These are phyloP conservation scores for Clarias platycephalus DNA, from an alignment of 2,797 vertebrate species.

Conservation along the genomic window DNA sequence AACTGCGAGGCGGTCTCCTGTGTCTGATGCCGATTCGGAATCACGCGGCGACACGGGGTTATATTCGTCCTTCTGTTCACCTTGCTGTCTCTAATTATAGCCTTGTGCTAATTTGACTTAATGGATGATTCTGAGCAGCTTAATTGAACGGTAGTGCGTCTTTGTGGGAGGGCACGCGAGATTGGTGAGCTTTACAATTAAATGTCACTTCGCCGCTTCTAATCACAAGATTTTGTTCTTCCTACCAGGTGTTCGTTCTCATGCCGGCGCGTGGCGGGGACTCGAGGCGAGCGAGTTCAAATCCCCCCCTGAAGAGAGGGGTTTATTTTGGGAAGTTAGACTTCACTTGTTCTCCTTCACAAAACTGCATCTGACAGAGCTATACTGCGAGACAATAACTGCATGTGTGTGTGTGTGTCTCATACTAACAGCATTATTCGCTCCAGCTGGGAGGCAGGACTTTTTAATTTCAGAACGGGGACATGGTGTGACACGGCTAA, in stretches of 20 bases:
- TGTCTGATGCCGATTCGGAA: background rate
- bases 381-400: background rate
- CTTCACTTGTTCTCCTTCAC: conserved; percentile 11
- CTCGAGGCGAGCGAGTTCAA: background rate
- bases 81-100: conserved; percentile 38
- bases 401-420: background rate
- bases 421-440: background rate
- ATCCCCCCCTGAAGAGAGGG: background rate
- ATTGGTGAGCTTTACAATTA: conserved; percentile 35
- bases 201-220: conserved; percentile 26
- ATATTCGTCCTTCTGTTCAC: conserved; percentile 9
- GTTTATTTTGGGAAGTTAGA: conserved; percentile 18
- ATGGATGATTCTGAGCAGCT: conserved; percentile 38
- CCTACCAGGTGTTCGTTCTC: conserved; percentile 15
- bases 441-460: background rate
- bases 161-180: background rate
- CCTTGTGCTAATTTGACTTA: conserved; percentile 32
- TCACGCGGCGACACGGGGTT: background rate
- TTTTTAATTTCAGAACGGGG: conserved; percentile 16
- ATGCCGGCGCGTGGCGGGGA: background rate
- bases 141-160: conserved; percentile 23
- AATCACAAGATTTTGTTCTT: conserved; percentile 41
- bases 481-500: background rate
- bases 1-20: background rate
- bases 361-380: conserved; percentile 6